Conservation (phyloP, 23 tunicate genomes). For the Styela clava region DNA sequence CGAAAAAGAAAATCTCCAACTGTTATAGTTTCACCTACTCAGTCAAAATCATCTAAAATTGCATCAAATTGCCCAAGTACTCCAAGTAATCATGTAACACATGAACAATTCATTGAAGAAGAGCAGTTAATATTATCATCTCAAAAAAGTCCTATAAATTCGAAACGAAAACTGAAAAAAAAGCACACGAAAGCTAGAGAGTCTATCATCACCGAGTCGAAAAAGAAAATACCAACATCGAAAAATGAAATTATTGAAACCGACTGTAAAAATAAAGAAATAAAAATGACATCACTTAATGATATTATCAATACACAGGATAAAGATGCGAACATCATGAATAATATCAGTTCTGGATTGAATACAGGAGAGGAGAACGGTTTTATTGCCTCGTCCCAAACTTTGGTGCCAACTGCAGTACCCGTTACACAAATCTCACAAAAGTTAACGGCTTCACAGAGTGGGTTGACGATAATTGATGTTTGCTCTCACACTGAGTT, state of each 20-base stretch:
- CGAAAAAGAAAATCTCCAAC: background rate
- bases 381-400: background rate
- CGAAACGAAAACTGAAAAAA: background rate
- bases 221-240: background rate
- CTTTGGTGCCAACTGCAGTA: background rate
- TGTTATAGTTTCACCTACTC: background rate
- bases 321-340: too few relatives aligned
- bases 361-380: too few relatives aligned
- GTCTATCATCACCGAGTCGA: background rate
- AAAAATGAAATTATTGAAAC: too few relatives aligned
- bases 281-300: too few relatives aligned
- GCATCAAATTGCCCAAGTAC: background rate
- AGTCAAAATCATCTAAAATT: background rate
- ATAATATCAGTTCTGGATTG: too few relatives aligned
- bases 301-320: too few relatives aligned
- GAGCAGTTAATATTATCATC: slow-evolving; percentile 1
- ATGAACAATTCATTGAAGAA: background rate
- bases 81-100: background rate
- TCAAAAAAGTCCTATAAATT: background rate
- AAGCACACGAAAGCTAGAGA: background rate
- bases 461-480: slow-evolving; percentile 19
- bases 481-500: slow-evolving; percentile 26
- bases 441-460: slow-evolving; percentile 10
- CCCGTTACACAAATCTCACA: background rate
- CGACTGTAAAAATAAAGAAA: too few relatives aligned